A percentile compares a stretch with the other conserved stretches of the same genome.
Conservation (phyloP, 2,888 invertebrate genomes). For the Chrysolina oricalcia region DNA sequence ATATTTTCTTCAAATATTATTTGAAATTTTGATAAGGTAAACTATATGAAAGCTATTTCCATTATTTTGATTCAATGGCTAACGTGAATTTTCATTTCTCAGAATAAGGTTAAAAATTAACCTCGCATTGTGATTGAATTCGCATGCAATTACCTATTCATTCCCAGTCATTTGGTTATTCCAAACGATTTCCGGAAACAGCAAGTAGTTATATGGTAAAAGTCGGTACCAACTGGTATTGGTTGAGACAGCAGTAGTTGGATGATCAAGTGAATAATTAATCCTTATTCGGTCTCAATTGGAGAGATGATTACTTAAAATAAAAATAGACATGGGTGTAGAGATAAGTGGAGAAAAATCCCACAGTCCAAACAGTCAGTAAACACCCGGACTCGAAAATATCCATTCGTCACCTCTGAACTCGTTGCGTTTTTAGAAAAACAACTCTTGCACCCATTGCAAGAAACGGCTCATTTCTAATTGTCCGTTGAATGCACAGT, state of each 20-base stretch:
- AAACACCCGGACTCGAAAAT: background rate
- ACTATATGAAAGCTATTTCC: too few species aligned
- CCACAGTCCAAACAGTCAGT: background rate
- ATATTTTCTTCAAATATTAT: too few species aligned
- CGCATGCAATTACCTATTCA: background rate
- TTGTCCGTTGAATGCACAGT: slow-evolving; percentile 15
- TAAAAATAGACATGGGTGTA: background rate
- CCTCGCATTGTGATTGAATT: background rate
- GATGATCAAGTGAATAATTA: too few species aligned
- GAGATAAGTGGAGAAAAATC: background rate
- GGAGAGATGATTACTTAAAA: background rate
- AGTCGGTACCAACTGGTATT: too few species aligned
- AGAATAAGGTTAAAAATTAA: too few species aligned
- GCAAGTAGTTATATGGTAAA: too few species aligned
- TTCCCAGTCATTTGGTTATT: too few species aligned
- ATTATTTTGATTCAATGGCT: too few species aligned
- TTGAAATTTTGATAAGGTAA: too few species aligned
- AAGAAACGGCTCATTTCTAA: background rate
- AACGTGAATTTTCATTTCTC: too few species aligned
- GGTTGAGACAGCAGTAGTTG: too few species aligned
- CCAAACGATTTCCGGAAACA: too few species aligned
- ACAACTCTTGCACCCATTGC: slow-evolving; percentile 8
- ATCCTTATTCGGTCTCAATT: background rate
- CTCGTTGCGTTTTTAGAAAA: background rate
- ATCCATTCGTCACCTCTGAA: background rate